Evolutionary conservation across 2,113 vertebrate species (phyloP).

Genomic region (Syngnathus floridae): DNA sequence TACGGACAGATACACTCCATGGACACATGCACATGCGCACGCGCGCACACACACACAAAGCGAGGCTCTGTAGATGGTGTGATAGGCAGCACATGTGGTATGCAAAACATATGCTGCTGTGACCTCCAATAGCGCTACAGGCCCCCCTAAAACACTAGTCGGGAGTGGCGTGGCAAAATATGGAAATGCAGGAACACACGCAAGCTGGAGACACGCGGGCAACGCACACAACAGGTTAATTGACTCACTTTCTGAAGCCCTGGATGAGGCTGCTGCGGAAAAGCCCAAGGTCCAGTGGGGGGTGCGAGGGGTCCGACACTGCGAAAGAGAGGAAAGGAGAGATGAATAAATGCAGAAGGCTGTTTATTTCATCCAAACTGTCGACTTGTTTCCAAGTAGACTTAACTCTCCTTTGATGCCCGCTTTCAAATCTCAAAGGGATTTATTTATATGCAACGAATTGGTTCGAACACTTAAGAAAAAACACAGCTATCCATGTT

Average conservation of each 20-base stretch:
- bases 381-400: neutral
- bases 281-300: constrained; percentile 45
- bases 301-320: constrained; percentile 77
- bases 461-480: neutral
- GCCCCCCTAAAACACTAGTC: constrained; percentile 29
- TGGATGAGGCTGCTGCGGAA: constrained; percentile 69
- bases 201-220: neutral
- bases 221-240: constrained; percentile 56
- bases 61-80: constrained; percentile 41
- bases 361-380: neutral
- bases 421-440: neutral
- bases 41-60: constrained; percentile 2
- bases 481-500: too few species aligned
- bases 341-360: constrained; percentile 1
- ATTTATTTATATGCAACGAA: neutral
- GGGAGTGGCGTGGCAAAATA: constrained; percentile 31
- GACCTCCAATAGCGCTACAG: constrained; percentile 46
- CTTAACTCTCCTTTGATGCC: neutral
- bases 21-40: too few species aligned
- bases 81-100: constrained; percentile 61
- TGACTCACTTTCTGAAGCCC: constrained; percentile 83
- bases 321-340: constrained; percentile 22
- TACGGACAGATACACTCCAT: neutral
- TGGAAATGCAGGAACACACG: constrained; percentile 43
- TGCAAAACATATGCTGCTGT: constrained; percentile 47